Evolutionary conservation across 53 echinoderm and acorn worm species (phyloP).

Genomic region (Arbacia lixula): DNA sequence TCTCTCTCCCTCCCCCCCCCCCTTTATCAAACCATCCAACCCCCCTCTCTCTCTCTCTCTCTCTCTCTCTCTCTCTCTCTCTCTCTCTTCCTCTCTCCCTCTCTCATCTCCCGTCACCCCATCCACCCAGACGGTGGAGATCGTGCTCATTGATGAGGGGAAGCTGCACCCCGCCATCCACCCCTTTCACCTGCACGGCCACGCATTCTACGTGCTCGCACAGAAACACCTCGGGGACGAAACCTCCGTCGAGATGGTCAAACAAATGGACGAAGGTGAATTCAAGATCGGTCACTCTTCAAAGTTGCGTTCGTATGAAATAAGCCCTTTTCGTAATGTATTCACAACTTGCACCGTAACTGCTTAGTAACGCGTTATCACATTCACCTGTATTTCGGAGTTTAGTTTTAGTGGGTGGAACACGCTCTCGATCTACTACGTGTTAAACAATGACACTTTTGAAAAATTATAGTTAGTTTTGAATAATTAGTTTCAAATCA

Average conservation of each 20-base stretch:
- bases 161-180: neutral
- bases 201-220: conserved; percentile 39
- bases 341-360: no score
- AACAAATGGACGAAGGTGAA: conserved; percentile 18
- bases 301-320: no score
- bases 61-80: neutral
- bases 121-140: conserved; percentile 28
- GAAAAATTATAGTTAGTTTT: no score
- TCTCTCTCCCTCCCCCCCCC: neutral
- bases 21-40: neutral
- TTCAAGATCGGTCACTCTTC: neutral
- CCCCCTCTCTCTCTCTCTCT: neutral
- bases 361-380: neutral
- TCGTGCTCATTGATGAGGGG: conserved; percentile 27
- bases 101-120: neutral
- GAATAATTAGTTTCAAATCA: no score
- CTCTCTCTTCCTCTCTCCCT: neutral
- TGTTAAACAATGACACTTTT: no score
- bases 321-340: no score
- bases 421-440: no score
- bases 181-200: conserved; percentile 53
- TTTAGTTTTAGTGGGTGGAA: neutral
- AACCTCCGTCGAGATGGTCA: neutral
- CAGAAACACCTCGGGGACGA: neutral
- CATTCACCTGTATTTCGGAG: neutral